Evolutionary conservation across 2,113 vertebrate genomes (phyloP).

Genomic region (Gobiocypris rarus): DNA sequence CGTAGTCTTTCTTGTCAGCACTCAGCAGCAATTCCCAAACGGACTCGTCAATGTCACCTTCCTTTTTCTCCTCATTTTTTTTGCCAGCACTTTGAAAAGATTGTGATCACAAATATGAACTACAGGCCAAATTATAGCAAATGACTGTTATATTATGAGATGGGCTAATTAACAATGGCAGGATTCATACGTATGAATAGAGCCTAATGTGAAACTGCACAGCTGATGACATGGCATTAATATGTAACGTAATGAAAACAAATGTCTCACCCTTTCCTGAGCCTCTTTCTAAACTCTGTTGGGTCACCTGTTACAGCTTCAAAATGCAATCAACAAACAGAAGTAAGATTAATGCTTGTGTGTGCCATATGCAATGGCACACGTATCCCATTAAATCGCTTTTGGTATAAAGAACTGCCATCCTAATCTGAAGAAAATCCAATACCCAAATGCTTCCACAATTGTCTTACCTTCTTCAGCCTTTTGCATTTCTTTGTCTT

Average conservation of each 20-base stretch:
- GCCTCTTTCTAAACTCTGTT: slow-evolving; percentile 73
- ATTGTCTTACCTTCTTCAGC: slow-evolving; percentile 60
- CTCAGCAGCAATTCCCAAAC: slow-evolving; percentile 88
- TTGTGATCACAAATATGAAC: background rate
- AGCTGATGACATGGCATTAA: background rate
- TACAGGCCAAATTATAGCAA: background rate
- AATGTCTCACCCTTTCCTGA: slow-evolving; percentile 83
- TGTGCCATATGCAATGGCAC: background rate
- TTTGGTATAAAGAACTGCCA: background rate
- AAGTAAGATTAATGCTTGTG: background rate
- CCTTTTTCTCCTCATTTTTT: slow-evolving; percentile 58
- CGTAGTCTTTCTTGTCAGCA: slow-evolving; percentile 89
- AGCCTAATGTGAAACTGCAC: slow-evolving; percentile 2
- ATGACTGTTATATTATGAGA: background rate
- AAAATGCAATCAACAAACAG: slow-evolving; percentile 32
- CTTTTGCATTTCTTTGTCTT: slow-evolving; percentile 72
- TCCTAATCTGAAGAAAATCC: background rate
- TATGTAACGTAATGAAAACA: background rate
- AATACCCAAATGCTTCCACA: background rate
- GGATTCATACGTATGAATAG: background rate
- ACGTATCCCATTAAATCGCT: background rate
- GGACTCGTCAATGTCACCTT: slow-evolving; percentile 73
- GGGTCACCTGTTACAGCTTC: slow-evolving; percentile 65
- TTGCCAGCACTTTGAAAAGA: slow-evolving; percentile 63
- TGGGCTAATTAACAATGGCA: slow-evolving; percentile 4